Evolutionary conservation across 2,797 vertebrate species (phyloP).

Genomic region (Pseudomugil gertrudae): DNA sequence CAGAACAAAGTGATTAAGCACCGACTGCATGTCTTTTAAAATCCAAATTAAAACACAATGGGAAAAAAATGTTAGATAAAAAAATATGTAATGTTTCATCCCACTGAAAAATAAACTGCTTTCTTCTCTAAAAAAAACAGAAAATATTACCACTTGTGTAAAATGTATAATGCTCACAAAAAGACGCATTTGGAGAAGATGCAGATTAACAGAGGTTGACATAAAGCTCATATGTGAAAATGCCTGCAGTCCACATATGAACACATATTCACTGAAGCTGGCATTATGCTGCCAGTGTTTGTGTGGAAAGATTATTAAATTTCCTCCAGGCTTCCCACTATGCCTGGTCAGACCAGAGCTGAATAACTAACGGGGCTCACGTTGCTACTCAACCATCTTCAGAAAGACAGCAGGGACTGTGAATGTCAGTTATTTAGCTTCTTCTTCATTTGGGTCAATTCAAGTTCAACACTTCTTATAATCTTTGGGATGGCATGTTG

Average conservation of each 20-base stretch:
- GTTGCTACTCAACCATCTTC: constrained; percentile 64
- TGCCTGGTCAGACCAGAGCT: constrained; percentile 52
- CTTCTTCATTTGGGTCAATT: constrained; percentile 71
- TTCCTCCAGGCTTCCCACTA: constrained; percentile 58
- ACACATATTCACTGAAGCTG: constrained; percentile 17
- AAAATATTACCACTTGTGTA: neutral
- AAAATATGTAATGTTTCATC: neutral
- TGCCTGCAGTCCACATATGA: neutral
- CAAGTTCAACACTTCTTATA: constrained; percentile 73
- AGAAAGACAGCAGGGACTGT: constrained; percentile 64
- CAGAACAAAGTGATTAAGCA: neutral
- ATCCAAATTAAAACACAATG: neutral
- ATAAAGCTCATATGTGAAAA: neutral
- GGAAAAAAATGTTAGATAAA: neutral
- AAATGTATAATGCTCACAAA: neutral
- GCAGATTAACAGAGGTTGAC: neutral
- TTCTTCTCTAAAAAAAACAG: neutral
- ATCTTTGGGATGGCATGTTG: constrained; percentile 58
- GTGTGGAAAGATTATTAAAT: constrained; percentile 60
- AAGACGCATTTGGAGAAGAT: neutral
- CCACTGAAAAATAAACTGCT: neutral
- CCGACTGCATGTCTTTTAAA: neutral
- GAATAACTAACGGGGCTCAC: constrained; percentile 53
- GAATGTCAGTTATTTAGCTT: constrained; percentile 70
- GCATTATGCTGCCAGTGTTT: constrained; percentile 38